Evolutionary conservation across 2,888 invertebrate species (phyloP).

Genomic region (Nineta flava): DNA sequence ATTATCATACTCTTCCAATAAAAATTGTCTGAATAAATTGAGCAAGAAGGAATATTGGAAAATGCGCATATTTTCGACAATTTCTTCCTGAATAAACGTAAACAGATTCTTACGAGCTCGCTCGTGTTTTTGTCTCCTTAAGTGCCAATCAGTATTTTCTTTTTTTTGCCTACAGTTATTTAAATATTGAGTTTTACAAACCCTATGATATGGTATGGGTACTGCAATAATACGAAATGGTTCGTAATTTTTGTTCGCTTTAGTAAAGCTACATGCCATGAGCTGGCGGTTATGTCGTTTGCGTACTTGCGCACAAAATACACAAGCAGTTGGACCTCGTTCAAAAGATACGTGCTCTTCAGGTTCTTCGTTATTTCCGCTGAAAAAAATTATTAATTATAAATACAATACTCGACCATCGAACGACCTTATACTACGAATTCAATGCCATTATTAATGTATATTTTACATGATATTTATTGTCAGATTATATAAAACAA

Average conservation of each 20-base stretch:
- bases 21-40: slow-evolving; percentile 12
- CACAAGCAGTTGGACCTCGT: slow-evolving; percentile 9
- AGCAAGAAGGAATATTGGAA: slow-evolving; percentile 11
- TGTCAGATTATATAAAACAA: background rate
- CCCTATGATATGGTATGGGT: slow-evolving; percentile 10
- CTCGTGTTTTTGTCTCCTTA: slow-evolving; percentile 12
- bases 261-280: slow-evolving; percentile 3
- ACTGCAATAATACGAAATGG: slow-evolving; percentile 5
- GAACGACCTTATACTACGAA: background rate
- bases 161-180: slow-evolving; percentile 12
- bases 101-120: slow-evolving; percentile 12
- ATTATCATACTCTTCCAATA: slow-evolving; percentile 12
- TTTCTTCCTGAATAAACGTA: slow-evolving; percentile 10
- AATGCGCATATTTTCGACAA: slow-evolving; percentile 13
- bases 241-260: slow-evolving; percentile 6
- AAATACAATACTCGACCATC: background rate
- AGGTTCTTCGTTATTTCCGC: background rate
- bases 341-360: background rate
- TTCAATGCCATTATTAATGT: background rate
- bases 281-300: slow-evolving; percentile 2
- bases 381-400: background rate
- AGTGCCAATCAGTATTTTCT: slow-evolving; percentile 13
- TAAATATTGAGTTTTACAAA: slow-evolving; percentile 11
- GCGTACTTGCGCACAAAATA: slow-evolving; percentile 11
- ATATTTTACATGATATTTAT: background rate